Conservation (phyloP, 1,140 invertebrate species). For the Musca vetustissima region DNA sequence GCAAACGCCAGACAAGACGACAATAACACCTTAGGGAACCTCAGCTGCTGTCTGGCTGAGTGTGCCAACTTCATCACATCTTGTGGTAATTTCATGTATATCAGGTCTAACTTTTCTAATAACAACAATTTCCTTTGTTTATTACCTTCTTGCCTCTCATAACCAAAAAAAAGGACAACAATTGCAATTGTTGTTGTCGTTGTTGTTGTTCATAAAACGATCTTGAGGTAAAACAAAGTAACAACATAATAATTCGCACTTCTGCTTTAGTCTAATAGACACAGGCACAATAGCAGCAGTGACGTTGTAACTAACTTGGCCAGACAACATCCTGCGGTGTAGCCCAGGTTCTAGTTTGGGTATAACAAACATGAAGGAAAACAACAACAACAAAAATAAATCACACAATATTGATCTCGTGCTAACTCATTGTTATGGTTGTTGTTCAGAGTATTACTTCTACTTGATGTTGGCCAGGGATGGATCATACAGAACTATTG, state of each 20-base stretch:
- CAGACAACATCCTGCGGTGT: slow-evolving; percentile 17
- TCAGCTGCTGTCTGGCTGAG: slow-evolving; percentile 6
- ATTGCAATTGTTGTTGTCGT: no score
- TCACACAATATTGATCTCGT: slow-evolving; percentile 12
- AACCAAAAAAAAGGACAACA: no score
- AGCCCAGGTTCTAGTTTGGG: not conserved
- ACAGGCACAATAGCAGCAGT: not conserved
- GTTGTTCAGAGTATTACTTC: no score
- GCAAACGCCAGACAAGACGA: not conserved
- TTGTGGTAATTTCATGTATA: slow-evolving; percentile 2
- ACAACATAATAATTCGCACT: slow-evolving; percentile 20
- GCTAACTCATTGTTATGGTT: not conserved
- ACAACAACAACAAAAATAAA: slow-evolving; percentile 2
- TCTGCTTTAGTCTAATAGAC: not conserved
- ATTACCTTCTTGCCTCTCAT: no score
- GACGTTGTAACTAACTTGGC: not conserved
- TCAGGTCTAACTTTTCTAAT: no score
- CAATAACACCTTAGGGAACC: slow-evolving; percentile 15
- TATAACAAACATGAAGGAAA: not conserved
- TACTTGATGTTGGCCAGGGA: no score
- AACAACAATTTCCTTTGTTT: no score
- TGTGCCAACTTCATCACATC: not conserved
- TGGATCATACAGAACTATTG: no score
- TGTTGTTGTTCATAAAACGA: no score
- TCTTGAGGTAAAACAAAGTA: no score